Base-by-base conservation (phyloP, 2,888 invertebrate species). In the Cheilosia variabilis region DNA sequence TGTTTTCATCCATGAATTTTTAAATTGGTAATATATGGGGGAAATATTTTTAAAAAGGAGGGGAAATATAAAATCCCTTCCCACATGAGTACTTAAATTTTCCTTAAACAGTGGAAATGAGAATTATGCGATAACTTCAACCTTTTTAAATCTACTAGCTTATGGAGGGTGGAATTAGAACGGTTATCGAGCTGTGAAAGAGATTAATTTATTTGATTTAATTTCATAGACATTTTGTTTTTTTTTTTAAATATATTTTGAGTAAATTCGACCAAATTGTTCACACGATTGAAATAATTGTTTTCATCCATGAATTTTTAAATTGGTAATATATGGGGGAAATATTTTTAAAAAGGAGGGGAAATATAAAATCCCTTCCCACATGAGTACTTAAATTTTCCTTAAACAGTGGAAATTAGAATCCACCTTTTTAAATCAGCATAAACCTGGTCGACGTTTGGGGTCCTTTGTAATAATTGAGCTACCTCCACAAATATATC, bases 121-220 rank as follows among this genome's bases (percentile, higher is more conserved):
- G 1, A 1, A 13, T 37, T 2, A 13, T 37, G 3, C 3, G 4
- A 4, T 4, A 1, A 2, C 7, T 31, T 2, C n/a, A n/a, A n/a
- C n/a, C n/a, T n/a, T n/a, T n/a, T n/a, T n/a, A n/a, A n/a, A n/a
- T n/a, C 22, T 43, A 57, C 66, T 68, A 34, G 34, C 15, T 52
- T 60, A 73, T 19, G 34, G 60, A n/a, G 4, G 10, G 62, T 75
- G 15, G 31, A 50, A 68, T 75, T 43, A 53, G 62, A 27, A 62
- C 41, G 34, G 45, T 13, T 13, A 65, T 79, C 43, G 52, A 37
- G 17, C 43, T 37, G 24, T 55, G 15, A 68, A 53, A 41, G 19
- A 13, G 5, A 19, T 13, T 52, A n/a, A 2, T 24, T 50, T 13
- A 22, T 24, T 52, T 24, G 24, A 2, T 24, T 6, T 22, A 15